A percentile compares a stretch with the other conserved stretches of the same genome.
Conservation (phyloP, 2,113 vertebrate species). For the Oenanthe oenanthe region DNA sequence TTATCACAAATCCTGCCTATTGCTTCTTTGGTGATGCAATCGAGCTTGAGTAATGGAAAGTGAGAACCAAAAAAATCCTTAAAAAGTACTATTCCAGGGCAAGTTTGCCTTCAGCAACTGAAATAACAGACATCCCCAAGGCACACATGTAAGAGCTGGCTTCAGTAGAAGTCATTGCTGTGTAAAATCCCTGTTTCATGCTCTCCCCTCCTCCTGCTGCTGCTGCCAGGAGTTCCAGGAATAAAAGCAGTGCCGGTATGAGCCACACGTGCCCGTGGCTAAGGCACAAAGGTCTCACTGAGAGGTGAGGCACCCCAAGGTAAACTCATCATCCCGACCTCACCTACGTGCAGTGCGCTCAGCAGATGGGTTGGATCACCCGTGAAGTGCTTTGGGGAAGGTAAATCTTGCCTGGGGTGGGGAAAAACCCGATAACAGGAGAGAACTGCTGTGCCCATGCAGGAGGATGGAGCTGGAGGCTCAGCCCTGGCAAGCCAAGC, state of each 20-base stretch:
- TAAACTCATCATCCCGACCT: not conserved
- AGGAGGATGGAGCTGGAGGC: not conserved
- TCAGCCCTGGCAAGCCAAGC: not conserved
- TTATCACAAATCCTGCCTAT: not conserved
- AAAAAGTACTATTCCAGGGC: not conserved
- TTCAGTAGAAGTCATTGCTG: not conserved
- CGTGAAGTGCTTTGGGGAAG: not conserved
- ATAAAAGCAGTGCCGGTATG: not conserved
- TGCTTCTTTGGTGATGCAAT: not conserved
- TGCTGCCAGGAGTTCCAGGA: not conserved
- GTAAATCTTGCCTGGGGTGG: not conserved
- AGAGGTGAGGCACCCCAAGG: not conserved
- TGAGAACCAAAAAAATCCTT: not conserved
- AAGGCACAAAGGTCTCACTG: slow-evolving; percentile 4
- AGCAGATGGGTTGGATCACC: not conserved
- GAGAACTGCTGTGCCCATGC: not conserved
- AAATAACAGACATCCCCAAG: slow-evolving; percentile 37
- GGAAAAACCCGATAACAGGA: not conserved
- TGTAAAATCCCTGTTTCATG: not conserved
- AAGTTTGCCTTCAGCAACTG: slow-evolving; percentile 22
- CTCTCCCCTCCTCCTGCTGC: not conserved
- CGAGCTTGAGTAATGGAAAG: slow-evolving; percentile 22
- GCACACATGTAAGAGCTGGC: not conserved
- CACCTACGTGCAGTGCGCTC: not conserved
- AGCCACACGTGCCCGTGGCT: not conserved